Conservation (phyloP, 2,888 invertebrate genomes). For the Acholoe squamosa region DNA sequence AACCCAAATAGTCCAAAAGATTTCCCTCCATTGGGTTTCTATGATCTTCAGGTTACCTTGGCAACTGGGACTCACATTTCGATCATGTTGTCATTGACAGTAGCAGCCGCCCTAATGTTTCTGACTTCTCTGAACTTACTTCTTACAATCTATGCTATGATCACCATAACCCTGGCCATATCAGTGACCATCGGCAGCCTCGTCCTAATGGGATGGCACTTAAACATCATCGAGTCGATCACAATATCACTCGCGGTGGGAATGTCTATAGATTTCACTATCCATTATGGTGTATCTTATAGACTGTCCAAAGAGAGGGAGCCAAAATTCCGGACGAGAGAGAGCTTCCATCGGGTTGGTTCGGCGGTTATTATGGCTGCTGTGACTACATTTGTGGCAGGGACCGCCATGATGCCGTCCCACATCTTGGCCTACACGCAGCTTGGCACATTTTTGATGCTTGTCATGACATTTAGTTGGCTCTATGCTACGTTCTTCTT, state of each 20-base stretch:
- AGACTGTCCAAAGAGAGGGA: conserved; percentile 66
- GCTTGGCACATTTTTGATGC: conserved; percentile 93
- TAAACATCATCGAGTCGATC: conserved; percentile 95
- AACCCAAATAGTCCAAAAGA: background rate
- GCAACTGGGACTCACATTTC: conserved; percentile 91
- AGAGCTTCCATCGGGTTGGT: conserved; percentile 85
- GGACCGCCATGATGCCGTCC: conserved; percentile 92
- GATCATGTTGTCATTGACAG: conserved; percentile 90
- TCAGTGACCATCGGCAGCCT: conserved; percentile 89
- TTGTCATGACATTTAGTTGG: conserved; percentile 94
- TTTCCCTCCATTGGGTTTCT: conserved; percentile 90
- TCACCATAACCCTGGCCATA: conserved; percentile 92
- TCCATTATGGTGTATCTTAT: conserved; percentile 94
- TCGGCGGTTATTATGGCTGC: conserved; percentile 93
- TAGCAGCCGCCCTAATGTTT: conserved; percentile 90
- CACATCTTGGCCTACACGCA: conserved; percentile 94
- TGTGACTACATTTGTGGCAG: conserved; percentile 92
- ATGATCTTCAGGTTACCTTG: conserved; percentile 93
- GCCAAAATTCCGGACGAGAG: conserved; percentile 59
- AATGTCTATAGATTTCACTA: conserved; percentile 94
- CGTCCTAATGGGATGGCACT: conserved; percentile 89
- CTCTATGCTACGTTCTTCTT: conserved; percentile 82
- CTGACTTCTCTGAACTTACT: conserved; percentile 92
- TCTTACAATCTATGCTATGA: conserved; percentile 91
- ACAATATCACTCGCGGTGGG: conserved; percentile 95